A percentile compares a stretch with the other conserved stretches of the same genome.
Conservation (phyloP, 1,140 invertebrate genomes). For the Drosophila ercepeae region DNA sequence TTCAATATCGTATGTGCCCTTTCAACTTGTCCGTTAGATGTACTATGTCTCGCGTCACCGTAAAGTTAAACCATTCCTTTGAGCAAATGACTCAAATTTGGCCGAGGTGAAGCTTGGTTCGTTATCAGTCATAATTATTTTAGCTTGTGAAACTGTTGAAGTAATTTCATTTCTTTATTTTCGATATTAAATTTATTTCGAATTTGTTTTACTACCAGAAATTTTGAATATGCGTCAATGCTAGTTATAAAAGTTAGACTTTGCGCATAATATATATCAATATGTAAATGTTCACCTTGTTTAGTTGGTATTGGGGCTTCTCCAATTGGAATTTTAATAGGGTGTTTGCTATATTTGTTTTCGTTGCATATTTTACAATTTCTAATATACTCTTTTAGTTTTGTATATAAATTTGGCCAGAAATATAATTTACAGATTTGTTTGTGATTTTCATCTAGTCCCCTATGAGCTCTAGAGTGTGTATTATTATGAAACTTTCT, state of each 20-base stretch:
- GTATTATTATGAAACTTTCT: too few relatives aligned
- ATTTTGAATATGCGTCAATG: conserved; percentile 32
- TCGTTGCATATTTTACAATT: conserved; percentile 20
- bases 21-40: background rate
- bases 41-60: conserved; percentile 2
- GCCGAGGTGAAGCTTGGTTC: too few relatives aligned
- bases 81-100: background rate
- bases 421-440: background rate
- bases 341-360: too few relatives aligned
- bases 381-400: conserved; percentile 16
- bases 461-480: too few relatives aligned
- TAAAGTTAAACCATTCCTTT: background rate
- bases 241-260: conserved; percentile 10
- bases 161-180: conserved; percentile 1
- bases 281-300: background rate
- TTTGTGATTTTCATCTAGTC: too few relatives aligned
- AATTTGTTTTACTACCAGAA: conserved; percentile 21
- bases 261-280: background rate
- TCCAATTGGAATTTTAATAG: too few relatives aligned
- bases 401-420: background rate
- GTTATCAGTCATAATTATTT: background rate
- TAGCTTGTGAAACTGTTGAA: background rate
- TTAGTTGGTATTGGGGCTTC: too few relatives aligned
- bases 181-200: conserved; percentile 22
- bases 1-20: background rate